Percentiles rank a stretch among this genome's conserved stretches.
phyloP scores from a whole-genome alignment of 2,797 vertebrate species.

The Sebastolobus altivelis region DNA sequence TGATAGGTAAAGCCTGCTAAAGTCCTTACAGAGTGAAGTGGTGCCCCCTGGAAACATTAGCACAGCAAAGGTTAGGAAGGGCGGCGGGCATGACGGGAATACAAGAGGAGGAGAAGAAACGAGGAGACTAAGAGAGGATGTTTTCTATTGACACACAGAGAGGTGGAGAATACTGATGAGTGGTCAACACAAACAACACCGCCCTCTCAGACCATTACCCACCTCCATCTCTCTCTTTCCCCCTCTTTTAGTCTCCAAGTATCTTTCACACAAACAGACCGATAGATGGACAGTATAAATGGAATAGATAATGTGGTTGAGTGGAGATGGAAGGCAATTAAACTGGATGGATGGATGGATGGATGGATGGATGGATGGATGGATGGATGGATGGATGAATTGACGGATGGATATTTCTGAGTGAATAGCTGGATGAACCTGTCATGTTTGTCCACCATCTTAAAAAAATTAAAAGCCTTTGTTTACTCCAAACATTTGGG shows the following conservation, averaged over 20 bases:
- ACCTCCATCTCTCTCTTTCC: neutral
- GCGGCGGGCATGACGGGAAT: conserved; percentile 25
- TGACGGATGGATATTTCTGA: conserved; percentile 30
- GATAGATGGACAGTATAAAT: neutral
- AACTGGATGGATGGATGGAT: conserved; percentile 20
- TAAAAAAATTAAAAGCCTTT: neutral
- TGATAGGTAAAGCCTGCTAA: conserved; percentile 18
- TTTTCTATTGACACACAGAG: conserved; percentile 7
- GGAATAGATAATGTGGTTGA: conserved; percentile 11
- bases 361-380: conserved; percentile 14
- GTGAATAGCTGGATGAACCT: neutral
- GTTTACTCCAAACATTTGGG: neutral
- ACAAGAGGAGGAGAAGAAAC: conserved; percentile 13
- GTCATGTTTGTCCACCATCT: neutral
- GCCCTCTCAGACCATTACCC: conserved; percentile 15
- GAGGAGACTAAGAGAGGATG: conserved; percentile 3
- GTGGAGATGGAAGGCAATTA: conserved; percentile 8
- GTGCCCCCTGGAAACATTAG: conserved; percentile 36
- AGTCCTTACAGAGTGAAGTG: conserved; percentile 20
- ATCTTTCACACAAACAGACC: neutral
- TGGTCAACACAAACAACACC: conserved; percentile 43
- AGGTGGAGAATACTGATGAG: conserved; percentile 53
- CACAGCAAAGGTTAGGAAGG: conserved; percentile 27
- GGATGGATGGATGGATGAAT: conserved; percentile 20
- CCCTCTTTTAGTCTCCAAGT: neutral